Conservation (phyloP, 1,140 invertebrate genomes). For the Notospermus geniculatus region DNA sequence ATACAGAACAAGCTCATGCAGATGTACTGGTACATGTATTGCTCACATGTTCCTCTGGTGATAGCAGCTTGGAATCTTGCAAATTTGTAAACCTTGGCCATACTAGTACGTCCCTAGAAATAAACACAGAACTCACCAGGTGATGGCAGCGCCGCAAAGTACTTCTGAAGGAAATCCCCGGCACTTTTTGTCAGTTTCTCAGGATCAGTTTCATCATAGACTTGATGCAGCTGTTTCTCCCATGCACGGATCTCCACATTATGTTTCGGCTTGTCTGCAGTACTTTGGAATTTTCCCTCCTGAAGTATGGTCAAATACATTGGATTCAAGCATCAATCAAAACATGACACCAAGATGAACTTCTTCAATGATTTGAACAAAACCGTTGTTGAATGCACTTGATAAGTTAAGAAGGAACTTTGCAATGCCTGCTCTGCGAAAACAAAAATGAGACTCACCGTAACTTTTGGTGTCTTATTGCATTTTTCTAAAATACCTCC, state of each 20-base stretch:
- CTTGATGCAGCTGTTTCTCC: conserved; percentile 51
- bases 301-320: background rate
- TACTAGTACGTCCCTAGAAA: too few species aligned
- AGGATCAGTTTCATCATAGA: conserved; percentile 46
- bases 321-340: background rate
- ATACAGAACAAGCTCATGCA: too few species aligned
- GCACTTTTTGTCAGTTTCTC: conserved; percentile 29
- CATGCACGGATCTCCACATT: conserved; percentile 42
- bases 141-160: conserved; percentile 42
- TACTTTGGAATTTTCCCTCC: conserved; percentile 34
- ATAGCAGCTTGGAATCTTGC: too few species aligned
- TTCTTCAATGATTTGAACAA: background rate
- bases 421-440: too few species aligned
- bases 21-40: too few species aligned
- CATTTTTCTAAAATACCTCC: conserved; percentile 33
- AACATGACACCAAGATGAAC: background rate
- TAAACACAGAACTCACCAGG: conserved; percentile 29
- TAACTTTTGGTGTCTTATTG: conserved; percentile 29
- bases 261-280: conserved; percentile 28
- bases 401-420: too few species aligned
- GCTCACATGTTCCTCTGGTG: too few species aligned
- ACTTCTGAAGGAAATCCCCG: conserved; percentile 35
- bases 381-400: too few species aligned
- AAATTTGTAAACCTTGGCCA: too few species aligned
- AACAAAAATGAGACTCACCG: conserved; percentile 23